phyloP scores from a whole-genome alignment of 2,797 vertebrate species.

The Emydoidea blandingii region DNA sequence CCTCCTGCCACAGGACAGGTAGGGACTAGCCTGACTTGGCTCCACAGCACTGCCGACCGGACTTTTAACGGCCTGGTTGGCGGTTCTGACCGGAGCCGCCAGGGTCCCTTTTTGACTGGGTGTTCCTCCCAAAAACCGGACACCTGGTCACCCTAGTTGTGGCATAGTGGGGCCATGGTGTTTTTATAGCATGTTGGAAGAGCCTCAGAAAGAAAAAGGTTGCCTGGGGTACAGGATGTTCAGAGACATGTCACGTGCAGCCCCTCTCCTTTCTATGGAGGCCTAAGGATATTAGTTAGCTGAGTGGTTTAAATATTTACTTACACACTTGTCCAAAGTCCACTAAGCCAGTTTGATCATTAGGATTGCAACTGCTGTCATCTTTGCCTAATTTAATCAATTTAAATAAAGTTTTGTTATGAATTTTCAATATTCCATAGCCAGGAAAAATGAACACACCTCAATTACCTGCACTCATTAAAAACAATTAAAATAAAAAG shows the following conservation, averaged over 20 bases:
- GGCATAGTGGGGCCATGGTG: too few species aligned
- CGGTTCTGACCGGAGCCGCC: too few species aligned
- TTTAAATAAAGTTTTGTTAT: neutral
- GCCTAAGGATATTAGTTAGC: neutral
- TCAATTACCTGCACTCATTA: neutral
- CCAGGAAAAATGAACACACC: neutral
- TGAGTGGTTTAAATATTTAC: neutral
- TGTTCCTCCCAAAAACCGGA: too few species aligned
- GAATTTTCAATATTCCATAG: neutral
- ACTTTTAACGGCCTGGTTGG: too few species aligned
- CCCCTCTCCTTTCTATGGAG: neutral
- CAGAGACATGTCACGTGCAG: neutral
- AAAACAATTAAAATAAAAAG: neutral
- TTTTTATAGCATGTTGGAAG: too few species aligned
- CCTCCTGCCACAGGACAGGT: too few species aligned
- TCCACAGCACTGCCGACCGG: too few species aligned
- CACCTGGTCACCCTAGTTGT: too few species aligned
- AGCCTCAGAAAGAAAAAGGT: too few species aligned
- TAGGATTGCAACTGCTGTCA: neutral
- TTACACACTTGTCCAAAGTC: neutral
- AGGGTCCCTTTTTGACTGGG: too few species aligned
- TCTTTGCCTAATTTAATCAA: neutral
- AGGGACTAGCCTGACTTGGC: too few species aligned
- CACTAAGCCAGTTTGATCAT: neutral
- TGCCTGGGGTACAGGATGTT: neutral